phyloP scores from a whole-genome alignment of 2,797 vertebrate genomes.

The Acomys russatus region DNA sequence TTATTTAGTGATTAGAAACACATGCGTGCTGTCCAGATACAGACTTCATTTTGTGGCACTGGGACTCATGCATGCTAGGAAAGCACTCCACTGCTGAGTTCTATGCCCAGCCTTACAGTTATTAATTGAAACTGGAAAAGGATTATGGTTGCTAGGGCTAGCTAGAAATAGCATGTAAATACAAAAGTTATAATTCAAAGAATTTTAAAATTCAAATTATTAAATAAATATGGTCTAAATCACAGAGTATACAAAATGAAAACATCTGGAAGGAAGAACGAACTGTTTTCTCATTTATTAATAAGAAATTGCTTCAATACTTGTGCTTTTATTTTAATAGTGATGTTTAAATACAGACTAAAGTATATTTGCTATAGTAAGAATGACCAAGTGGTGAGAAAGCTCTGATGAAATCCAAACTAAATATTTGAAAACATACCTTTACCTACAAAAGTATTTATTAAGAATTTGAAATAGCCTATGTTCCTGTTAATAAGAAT shows the following conservation, averaged over 20 bases:
- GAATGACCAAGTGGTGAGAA: not conserved
- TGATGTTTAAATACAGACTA: not conserved
- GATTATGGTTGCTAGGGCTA: not conserved
- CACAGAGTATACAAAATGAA: not conserved
- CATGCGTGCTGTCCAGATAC: not conserved
- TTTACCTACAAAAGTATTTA: not conserved
- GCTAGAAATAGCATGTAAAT: not conserved
- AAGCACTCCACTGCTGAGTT: not conserved
- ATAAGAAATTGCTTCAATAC: not conserved
- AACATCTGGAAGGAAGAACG: not conserved
- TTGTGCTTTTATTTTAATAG: not conserved
- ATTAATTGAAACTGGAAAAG: not conserved
- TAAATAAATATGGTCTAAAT: not conserved
- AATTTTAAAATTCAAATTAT: constrained; percentile 4
- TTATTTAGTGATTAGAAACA: not conserved
- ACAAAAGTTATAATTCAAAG: not conserved
- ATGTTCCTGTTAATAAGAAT: not conserved
- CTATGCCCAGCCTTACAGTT: not conserved
- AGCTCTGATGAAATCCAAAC: not conserved
- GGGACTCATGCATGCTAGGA: not conserved
- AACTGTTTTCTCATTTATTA: not conserved
- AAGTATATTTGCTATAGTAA: not conserved
- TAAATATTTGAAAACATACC: not conserved
- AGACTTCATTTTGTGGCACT: not conserved
- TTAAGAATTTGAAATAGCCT: not conserved